Evolutionary conservation across 35 echinoderm and acorn worm genomes (phyloP), one percentile per base, ranked within the genome.

Genomic region (Ptychodera flava): DNA sequence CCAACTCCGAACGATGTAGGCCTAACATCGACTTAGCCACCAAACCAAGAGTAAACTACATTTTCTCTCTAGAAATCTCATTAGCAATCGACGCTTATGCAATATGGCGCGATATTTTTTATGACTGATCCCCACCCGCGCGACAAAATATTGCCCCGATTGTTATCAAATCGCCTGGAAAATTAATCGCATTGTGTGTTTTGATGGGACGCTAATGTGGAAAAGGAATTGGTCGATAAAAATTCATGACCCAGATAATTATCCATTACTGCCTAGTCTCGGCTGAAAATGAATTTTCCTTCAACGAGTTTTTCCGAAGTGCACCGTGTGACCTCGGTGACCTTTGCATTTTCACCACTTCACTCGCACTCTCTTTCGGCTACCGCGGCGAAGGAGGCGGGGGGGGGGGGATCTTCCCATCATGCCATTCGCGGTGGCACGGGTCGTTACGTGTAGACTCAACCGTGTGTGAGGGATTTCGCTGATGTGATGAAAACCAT

Each of bases 161-260:
- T 64, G 45, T 64, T 64, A 64, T 64, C 45, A 22, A 64, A 6
- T 64, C 45, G 22, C 22, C 45, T 64, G 45, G 45, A 64, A 64
- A 64, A 64, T 64, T 64, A 64, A 64, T 64, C 45, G 45, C 45
- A 64, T 64, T 64, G 45, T 64, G 6, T 12, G 22, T 12, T 64
- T 64, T 64, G 6, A 12, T 22, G 45, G 45, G 6, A 6, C 6
- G 45, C 45, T 12, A 64, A 12, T n/a, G n/a, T 64, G 6, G 45
- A 64, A 64, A 64, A 64, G 45, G 22, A 64, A 64, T 64, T 64
- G 45, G 22, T 64, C 45, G 45, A 64, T 64, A 64, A 64, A 64
- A 64, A 64, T 64, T 64, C 45, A 64, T 64, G 45, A 64, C 45
- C 45, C 45, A 64, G 45, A 64, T 64, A 64, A 64, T 64, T n/a